A percentile compares a stretch with the other conserved stretches of the same genome.
phyloP scores from a whole-genome alignment of 2,113 vertebrate species.

The Phrynocephalus versicolor region DNA sequence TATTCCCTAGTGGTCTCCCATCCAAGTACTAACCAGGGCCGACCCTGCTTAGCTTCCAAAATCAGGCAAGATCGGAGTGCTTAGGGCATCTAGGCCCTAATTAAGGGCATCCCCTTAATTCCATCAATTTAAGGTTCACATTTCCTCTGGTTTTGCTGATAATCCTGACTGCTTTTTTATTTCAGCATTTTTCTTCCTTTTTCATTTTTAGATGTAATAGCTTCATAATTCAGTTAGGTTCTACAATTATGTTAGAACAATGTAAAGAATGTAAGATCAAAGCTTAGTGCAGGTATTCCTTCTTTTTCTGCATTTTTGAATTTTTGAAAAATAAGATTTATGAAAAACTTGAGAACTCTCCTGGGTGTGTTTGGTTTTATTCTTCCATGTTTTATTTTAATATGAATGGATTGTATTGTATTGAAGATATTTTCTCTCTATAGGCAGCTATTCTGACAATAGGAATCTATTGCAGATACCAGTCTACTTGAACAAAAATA shows the following conservation, averaged over 20 bases:
- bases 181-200: background rate
- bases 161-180: background rate
- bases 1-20: too few relatives aligned
- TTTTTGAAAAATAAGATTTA: background rate
- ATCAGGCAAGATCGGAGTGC: too few relatives aligned
- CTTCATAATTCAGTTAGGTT: background rate
- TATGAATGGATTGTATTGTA: background rate
- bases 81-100: too few relatives aligned
- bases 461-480: background rate
- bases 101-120: too few relatives aligned
- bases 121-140: too few relatives aligned
- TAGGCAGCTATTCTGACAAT: background rate
- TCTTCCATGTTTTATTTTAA: background rate
- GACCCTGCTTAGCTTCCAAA: too few relatives aligned
- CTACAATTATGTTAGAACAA: background rate
- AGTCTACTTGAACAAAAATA: background rate
- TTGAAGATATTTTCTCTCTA: background rate
- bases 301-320: background rate
- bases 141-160: background rate
- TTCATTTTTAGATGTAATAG: background rate
- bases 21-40: too few relatives aligned
- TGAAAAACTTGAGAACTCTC: too few relatives aligned
- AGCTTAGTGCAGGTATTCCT: background rate
- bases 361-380: background rate
- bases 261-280: background rate